Base-by-base conservation (phyloP, 2,888 invertebrate genomes). In the Drosophila cyrtoloma region DNA sequence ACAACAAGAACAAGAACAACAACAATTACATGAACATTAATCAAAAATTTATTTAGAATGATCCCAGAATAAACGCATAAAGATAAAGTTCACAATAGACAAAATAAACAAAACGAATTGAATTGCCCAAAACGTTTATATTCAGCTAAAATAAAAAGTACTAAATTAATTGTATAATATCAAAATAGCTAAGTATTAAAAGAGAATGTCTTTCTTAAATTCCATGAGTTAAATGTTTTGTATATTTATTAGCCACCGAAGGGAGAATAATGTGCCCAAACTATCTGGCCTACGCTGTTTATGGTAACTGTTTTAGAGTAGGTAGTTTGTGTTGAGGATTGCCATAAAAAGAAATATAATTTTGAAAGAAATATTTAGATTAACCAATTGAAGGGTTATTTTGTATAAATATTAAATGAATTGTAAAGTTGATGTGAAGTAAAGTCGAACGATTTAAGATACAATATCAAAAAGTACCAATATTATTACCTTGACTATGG, bases 251-350 rank as follows among this genome's bases (percentile, higher is more conserved):
- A 91, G 88, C 89, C 85, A 79, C 86, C 86, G 75, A 90, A 88
- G 52, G 84, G 68, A 74, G 92, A 80, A 69, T 86, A 91, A 76
- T 91, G 91, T 77, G 86, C 91, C 92, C 92, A 92, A 86, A 91
- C 91, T 80, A 92, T 89, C 79, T 92, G 92, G 66, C 90, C 91
- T 79, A 92, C 79, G 84, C 79, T 89, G 86, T 91, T 92, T 69
- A 92, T 73, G 77, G 82, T 72, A 77, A 92, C 92, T 92, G 88
- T 75, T 67, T 77, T 55, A 14, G 47, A 16, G 16, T 37, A 66
- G 58, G 58, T 70, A 67, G 42, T 76, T 71, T 75, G 55, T 68
- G 56, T 71, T 52, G 64, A 42, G 59, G 50, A 47, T 55, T 66
- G 37, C 65, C 77, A 88, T 72, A 75, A 81, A 84, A 78, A 72